Conservation (phyloP, 1,140 invertebrate genomes). For the Drosophila ananassae region DNA sequence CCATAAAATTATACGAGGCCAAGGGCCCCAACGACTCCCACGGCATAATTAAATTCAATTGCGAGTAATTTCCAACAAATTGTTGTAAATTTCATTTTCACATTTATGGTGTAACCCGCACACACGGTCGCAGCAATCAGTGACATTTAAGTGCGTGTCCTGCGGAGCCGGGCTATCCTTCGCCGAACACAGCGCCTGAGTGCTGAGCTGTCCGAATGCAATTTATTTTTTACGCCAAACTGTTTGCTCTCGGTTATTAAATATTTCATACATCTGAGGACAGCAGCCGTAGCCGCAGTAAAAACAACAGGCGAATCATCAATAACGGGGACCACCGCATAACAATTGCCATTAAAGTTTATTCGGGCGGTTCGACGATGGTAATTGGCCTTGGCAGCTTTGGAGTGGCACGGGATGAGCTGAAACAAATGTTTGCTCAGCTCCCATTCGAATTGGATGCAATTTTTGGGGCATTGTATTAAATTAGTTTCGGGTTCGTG, state of each 20-base stretch:
- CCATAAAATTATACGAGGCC: slow-evolving; percentile 50
- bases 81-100: slow-evolving; percentile 73
- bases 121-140: slow-evolving; percentile 28
- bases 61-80: slow-evolving; percentile 70
- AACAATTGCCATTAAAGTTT: slow-evolving; percentile 69
- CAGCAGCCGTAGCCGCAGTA: slow-evolving; percentile 25
- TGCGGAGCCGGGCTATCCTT: slow-evolving; percentile 9
- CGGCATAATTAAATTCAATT: slow-evolving; percentile 74
- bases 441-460: slow-evolving; percentile 26
- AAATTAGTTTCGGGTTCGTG: slow-evolving; percentile 44
- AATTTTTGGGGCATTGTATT: slow-evolving; percentile 34
- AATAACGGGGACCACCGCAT: slow-evolving; percentile 42
- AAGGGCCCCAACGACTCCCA: slow-evolving; percentile 25
- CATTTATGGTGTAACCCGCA: slow-evolving; percentile 45
- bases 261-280: slow-evolving; percentile 63
- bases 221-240: slow-evolving; percentile 59
- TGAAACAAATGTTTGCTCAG: slow-evolving; percentile 38
- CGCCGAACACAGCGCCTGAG: background rate
- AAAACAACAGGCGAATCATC: slow-evolving; percentile 26
- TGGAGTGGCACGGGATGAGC: background rate
- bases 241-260: slow-evolving; percentile 65
- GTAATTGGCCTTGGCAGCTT: slow-evolving; percentile 55
- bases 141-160: slow-evolving; percentile 53
- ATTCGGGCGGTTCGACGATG: slow-evolving; percentile 57
- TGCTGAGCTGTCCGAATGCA: slow-evolving; percentile 33